Evolutionary conservation across 2,797 vertebrate species (phyloP), one percentile per base, ranked within the genome.

Genomic region (Melanotaenia maccullochi): DNA sequence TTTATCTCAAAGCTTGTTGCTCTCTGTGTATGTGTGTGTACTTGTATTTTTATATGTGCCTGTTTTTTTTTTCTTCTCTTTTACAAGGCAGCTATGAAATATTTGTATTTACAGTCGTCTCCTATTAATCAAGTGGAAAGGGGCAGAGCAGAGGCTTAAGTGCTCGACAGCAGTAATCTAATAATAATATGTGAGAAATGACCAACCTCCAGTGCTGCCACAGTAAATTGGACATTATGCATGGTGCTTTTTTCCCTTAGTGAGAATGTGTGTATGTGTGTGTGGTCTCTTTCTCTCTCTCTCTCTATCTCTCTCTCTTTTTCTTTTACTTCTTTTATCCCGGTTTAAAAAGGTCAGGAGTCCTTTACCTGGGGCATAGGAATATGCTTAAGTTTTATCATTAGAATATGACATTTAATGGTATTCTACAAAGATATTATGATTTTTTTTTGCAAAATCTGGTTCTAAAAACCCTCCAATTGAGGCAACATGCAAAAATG

Each of bases 171-270:
- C 93, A 93, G 92, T 96, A 96, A 97, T 96, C 94, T 96, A 97
- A 97, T 96, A 96, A 96, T 96, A 96, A 96, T 96, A 95, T 93
- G 95, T 96, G 96, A 97, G 96, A 96, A 96, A 97, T 96, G 95
- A 95, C 91, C 91, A 94, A 92, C 94, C 92, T 93, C 87, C 89
- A 95, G 93, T 85, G 90, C 85, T 89, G 94, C 96, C 96, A 97
- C 95, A 95, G 96, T 97, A 97, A 97, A 98, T 98, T 97, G 97
- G 96, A 97, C 90, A 95, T 96, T 96, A 97, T 97, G 95, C 96
- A 97, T 95, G 96, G 95, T 71, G 95, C 95, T 90, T 93, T 93
- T 93, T 93, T 94, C 86, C 83, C 93, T 94, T 33, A 78, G 80
- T 87, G 88, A 87, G 78, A 65, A 67, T 61, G 72, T 73, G 72